A percentile compares a stretch with the other conserved stretches of the same genome.
phyloP scores from a whole-genome alignment of 2,888 invertebrate species.

The Podotricha telesiphe region DNA sequence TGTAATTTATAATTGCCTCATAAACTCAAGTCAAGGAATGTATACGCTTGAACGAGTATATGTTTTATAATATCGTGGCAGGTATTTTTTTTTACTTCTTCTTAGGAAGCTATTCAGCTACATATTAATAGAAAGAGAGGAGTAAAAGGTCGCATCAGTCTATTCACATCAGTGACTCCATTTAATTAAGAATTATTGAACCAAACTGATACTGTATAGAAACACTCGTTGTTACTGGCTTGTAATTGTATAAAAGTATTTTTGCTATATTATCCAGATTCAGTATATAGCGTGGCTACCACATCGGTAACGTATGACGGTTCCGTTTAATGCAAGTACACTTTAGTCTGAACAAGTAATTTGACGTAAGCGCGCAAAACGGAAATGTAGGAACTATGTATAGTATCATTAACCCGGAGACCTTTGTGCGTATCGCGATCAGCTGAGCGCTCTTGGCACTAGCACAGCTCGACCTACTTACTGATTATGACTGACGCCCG shows the following conservation, averaged over 20 bases:
- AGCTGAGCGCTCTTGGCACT: slow-evolving; percentile 62
- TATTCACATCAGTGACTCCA: no score
- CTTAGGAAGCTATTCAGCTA: neutral
- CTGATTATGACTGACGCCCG: slow-evolving; percentile 37
- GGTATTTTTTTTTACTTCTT: neutral
- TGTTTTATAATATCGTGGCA: neutral
- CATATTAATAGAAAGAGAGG: neutral
- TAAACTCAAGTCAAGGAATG: slow-evolving; percentile 10
- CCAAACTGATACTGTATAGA: no score
- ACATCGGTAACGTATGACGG: neutral
- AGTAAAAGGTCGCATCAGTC: no score
- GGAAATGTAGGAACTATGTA: slow-evolving; percentile 35
- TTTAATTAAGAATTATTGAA: no score
- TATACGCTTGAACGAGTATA: neutral
- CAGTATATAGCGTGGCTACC: neutral
- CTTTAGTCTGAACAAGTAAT: neutral
- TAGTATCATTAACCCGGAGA: slow-evolving; percentile 71
- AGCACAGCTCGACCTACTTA: slow-evolving; percentile 52
- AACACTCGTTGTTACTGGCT: no score
- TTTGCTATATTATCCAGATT: neutral
- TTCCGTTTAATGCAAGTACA: neutral
- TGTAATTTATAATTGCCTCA: slow-evolving; percentile 26
- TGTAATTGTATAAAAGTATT: no score
- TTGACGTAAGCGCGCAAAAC: slow-evolving; percentile 24
- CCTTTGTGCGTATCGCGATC: slow-evolving; percentile 75